Base-by-base conservation (phyloP, 1,140 invertebrate genomes). In the Aphidius ervi region DNA sequence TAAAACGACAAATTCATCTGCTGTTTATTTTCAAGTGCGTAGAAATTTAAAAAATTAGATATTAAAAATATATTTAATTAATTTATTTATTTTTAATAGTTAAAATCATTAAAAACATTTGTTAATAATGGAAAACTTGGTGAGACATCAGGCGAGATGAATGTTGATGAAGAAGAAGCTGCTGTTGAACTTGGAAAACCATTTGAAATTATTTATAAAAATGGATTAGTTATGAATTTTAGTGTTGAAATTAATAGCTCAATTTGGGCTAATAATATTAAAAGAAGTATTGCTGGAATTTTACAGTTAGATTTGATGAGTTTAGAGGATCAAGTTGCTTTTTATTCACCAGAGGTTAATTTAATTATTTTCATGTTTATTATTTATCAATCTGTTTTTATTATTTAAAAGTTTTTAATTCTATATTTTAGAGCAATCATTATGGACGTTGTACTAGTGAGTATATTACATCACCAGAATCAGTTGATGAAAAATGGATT, bases 221-320 rank as follows among this genome's bases (percentile, higher is more conserved):
- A 67, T 62, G 78, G 78, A 8, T 67, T 74, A 10, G 58, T 79
- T 9, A 69, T 73, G 62, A 76, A 77, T 68, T 76, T 80, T 40
- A 79, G 72, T 37, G 67, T 69, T 8, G 81, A 80, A 63, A 65
- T 68, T 37, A 85, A 86, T 62, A 31, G 23, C 4, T 77, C 83
- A 3, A 68, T 78, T n/a, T 88, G 87, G 87, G 80, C 83, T 0
- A 82, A 79, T n/a, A 88, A 88, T 68, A 83, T 88, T 56, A 87
- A 88, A 69, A 74, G 85, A 45, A 86, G 84, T 5, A 81, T 88
- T 31, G 83, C 84, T 9, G 81, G 84, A 45, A 83, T 84, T 62
- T 82, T 88, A 41, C 86, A 88, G 68, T 61, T 86, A 8, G 76
- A 82, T 66, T 76, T 75, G 7, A 23, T 48, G 5, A 68, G 55